Conservation (phyloP, 2,888 invertebrate genomes). For the Eupithecia inturbata region DNA sequence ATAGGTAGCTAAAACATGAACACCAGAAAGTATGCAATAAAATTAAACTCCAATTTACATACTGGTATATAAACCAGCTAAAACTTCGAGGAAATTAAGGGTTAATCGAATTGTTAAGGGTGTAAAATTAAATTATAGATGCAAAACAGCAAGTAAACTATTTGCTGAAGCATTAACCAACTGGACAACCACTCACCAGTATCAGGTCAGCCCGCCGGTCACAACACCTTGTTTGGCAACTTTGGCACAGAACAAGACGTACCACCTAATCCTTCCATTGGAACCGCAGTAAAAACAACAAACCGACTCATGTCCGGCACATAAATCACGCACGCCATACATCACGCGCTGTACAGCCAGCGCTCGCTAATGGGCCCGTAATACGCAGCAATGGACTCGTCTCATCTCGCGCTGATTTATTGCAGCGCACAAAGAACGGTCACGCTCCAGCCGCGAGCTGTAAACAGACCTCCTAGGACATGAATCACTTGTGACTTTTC, state of each 20-base stretch:
- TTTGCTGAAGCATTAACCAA: not conserved
- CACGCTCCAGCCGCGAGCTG: slow-evolving; percentile 12
- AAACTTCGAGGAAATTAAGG: too few relatives aligned
- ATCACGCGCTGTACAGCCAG: slow-evolving; percentile 54
- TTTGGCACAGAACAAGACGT: slow-evolving; percentile 26
- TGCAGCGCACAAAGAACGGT: slow-evolving; percentile 36
- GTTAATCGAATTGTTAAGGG: not conserved
- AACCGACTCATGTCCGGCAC: slow-evolving; percentile 42
- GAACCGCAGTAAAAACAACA: slow-evolving; percentile 38
- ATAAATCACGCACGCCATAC: slow-evolving; percentile 60
- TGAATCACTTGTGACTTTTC: slow-evolving; percentile 2
- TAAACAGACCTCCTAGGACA: slow-evolving; percentile 1
- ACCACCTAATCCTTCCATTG: slow-evolving; percentile 25
- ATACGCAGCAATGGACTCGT: slow-evolving; percentile 53
- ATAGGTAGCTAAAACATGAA: not conserved
- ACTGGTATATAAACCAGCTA: not conserved
- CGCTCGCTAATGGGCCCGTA: slow-evolving; percentile 55
- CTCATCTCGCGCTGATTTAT: slow-evolving; percentile 47
- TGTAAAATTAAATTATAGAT: not conserved
- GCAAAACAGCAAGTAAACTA: not conserved
- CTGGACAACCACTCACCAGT: not conserved
- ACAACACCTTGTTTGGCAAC: slow-evolving; percentile 9
- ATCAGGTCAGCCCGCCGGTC: slow-evolving; percentile 1
- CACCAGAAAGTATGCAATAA: not conserved
- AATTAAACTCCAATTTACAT: not conserved